Base-by-base conservation (phyloP, 2,113 vertebrate genomes). In the Equus przewalskii region DNA sequence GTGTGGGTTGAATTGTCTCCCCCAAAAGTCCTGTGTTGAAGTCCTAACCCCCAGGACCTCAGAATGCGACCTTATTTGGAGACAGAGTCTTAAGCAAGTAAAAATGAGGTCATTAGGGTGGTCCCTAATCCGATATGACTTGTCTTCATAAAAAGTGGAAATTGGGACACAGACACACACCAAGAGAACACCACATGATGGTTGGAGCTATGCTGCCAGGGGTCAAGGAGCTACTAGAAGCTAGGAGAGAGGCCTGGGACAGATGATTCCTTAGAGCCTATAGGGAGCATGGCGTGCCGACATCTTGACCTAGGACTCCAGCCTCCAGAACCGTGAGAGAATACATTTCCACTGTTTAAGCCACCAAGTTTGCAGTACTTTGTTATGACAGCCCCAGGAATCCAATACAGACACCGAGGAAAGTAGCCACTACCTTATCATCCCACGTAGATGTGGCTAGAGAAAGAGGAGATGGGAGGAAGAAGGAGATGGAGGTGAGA, bases 161-260 rank as follows among this genome's bases (percentile, higher is more conserved):
- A 46, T 36, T 36, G 0, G 13, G 28, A 64, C 64, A 21, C 41
- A 89, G 58, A 76, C 1, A 18, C 44, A 65, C 30, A 8, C 36
- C 51, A n/a, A 2, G 24, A 87, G 54, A 65, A 26, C 4, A 18
- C 5, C 8, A 28, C 5, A 0, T 26, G 21, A 93, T 18, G 44
- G 10, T 3, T 6, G 6, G 76, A 7, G 26, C 12, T 5, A 6
- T 3, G 21, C 16, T 1, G 11, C 51, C 28, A 11, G 5, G 1
- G 36, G 60, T 9, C n/a, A 2, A 5, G 54, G 78, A 56, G 9
- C 33, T 24, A 54, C 78, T 21, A 58, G 44, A 82, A 58, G 44
- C 24, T 54, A 33, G 16, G 21, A 30, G 24, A 54, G 36, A 41
- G 36, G 36, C 36, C 36, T 41, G 36, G 36, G 36, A 54, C 51